These are phyloP conservation scores for Shinisaurus crocodilurus DNA, from an alignment of 2,113 vertebrate genomes.

Conservation along the genomic window DNA sequence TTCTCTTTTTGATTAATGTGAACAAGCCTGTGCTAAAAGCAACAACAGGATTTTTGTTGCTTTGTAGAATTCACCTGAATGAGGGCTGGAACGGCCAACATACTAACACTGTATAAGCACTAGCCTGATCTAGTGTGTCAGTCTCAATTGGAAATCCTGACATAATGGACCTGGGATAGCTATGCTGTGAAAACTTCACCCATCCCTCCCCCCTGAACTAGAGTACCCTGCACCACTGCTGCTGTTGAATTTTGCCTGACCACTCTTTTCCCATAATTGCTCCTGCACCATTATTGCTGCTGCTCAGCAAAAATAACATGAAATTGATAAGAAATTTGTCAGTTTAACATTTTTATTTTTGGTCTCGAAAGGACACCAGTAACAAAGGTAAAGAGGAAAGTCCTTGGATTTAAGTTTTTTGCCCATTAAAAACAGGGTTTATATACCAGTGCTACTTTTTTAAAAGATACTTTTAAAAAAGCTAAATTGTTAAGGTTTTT, in stretches of 20 bases:
- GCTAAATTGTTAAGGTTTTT: not conserved
- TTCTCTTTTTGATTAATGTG: slow-evolving; percentile 42
- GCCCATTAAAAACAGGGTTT: no score
- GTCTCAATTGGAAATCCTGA: not conserved
- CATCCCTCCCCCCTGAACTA: not conserved
- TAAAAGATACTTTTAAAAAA: not conserved
- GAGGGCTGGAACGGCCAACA: not conserved
- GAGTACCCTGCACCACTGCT: not conserved
- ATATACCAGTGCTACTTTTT: not conserved
- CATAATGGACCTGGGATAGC: not conserved
- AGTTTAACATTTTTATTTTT: not conserved
- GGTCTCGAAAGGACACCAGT: not conserved
- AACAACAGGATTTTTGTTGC: slow-evolving; percentile 43
- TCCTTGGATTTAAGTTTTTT: not conserved
- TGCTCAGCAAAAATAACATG: not conserved
- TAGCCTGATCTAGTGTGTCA: not conserved
- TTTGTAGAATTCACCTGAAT: slow-evolving; percentile 13
- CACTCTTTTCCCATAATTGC: no score
- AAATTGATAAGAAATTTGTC: not conserved
- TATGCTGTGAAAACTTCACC: not conserved
- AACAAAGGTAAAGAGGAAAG: not conserved
- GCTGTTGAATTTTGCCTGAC: not conserved
- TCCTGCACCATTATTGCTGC: not conserved
- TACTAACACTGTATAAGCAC: not conserved
- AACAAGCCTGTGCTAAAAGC: slow-evolving; percentile 21